A percentile compares a stretch with the other conserved stretches of the same genome.
These are phyloP conservation scores for Eulemur rufifrons DNA, from an alignment of 2,113 vertebrate genomes.

Conservation along the genomic window DNA sequence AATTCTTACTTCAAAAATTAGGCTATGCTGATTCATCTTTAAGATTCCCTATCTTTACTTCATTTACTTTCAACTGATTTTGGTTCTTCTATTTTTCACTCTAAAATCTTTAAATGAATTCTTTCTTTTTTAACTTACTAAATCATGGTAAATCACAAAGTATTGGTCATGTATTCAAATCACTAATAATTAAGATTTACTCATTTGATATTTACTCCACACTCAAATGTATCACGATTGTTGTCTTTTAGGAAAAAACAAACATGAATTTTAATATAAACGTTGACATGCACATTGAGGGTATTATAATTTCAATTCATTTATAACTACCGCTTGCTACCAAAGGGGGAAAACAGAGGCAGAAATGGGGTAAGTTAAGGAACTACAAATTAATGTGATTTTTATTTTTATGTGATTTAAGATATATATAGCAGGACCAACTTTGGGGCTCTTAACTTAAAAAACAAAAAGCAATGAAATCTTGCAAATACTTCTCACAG, in stretches of 20 bases:
- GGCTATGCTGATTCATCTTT: neutral
- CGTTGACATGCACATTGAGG: neutral
- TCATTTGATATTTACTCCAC: constrained; percentile 1
- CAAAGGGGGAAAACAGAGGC: neutral
- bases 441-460: neutral
- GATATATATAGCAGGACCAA: neutral
- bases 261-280: constrained; percentile 17
- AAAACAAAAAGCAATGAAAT: neutral
- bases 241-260: neutral
- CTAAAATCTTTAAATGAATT: neutral
- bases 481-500: constrained; percentile 33
- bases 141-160: neutral
- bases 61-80: constrained; percentile 42
- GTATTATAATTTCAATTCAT: neutral
- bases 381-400: constrained; percentile 7
- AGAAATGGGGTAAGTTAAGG: neutral
- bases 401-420: constrained; percentile 10
- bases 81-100: constrained; percentile 9
- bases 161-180: neutral
- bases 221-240: neutral
- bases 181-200: constrained; percentile 5
- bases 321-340: neutral
- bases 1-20: constrained; percentile 36
- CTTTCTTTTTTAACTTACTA: neutral
- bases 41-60: constrained; percentile 43